Conservation (phyloP, 2,113 vertebrate genomes). For the Corydoras sp. region DNA sequence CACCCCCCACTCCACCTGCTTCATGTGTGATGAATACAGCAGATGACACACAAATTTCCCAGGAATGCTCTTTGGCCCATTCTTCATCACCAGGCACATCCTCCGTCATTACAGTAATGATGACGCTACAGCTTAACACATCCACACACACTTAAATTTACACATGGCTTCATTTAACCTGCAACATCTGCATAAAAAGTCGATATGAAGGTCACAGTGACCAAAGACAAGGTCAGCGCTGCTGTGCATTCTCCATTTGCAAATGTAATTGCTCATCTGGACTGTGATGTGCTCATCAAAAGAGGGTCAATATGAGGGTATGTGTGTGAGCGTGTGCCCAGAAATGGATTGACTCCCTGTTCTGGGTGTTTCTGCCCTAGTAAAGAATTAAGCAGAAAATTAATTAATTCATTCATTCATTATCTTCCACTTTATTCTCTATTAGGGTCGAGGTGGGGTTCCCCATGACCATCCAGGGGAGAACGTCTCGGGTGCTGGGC, state of each 20-base stretch:
- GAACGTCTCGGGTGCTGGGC: no score
- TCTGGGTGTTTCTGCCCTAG: background rate
- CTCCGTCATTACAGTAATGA: conserved; percentile 33
- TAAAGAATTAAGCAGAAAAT: no score
- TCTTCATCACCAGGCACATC: conserved; percentile 19
- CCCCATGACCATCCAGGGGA: no score
- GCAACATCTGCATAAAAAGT: conserved; percentile 11
- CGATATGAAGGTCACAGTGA: conserved; percentile 5
- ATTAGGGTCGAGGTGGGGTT: no score
- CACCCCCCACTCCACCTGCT: background rate
- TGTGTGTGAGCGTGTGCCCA: background rate
- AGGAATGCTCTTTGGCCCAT: conserved; percentile 33
- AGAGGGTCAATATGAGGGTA: conserved; percentile 8
- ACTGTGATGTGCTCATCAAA: conserved; percentile 41
- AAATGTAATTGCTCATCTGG: conserved; percentile 36
- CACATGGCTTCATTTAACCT: conserved; percentile 34
- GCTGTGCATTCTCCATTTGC: conserved; percentile 33
- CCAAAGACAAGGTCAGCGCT: conserved; percentile 9
- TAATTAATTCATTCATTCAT: no score
- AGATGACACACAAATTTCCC: conserved; percentile 38
- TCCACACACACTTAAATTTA: conserved; percentile 17
- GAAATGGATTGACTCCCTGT: no score
- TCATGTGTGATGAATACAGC: conserved; percentile 32
- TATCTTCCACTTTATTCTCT: no score
- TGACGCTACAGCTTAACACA: conserved; percentile 17